Percentiles rank a stretch among this genome's conserved stretches.
Evolutionary conservation across 2,797 vertebrate species (phyloP).

Genomic region (Podargus strigoides): DNA sequence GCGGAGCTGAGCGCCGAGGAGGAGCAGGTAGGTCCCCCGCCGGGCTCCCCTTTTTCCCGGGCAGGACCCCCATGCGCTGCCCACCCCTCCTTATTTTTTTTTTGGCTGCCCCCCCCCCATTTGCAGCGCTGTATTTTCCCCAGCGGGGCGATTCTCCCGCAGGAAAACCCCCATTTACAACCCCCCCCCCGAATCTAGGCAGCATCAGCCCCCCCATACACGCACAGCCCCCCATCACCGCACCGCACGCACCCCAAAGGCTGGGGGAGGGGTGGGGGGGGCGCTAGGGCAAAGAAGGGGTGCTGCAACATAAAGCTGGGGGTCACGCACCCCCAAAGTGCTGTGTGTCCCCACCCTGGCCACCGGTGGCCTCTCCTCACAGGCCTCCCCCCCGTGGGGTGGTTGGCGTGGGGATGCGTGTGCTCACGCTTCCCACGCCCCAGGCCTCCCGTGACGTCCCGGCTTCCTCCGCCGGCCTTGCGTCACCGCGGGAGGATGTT

Average conservation of each 20-base stretch:
- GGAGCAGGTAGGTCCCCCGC: conserved; percentile 83
- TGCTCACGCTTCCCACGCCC: conserved; percentile 57
- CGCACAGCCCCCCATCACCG: background rate
- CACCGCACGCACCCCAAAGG: background rate
- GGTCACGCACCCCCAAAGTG: background rate
- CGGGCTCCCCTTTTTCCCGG: background rate
- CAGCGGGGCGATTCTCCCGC: background rate
- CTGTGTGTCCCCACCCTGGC: too few species aligned
- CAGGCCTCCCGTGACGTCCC: conserved; percentile 27
- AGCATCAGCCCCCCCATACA: too few species aligned
- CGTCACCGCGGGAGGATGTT: conserved; percentile 50
- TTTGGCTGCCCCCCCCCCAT: background rate
- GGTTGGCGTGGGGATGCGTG: background rate
- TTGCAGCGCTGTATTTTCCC: background rate
- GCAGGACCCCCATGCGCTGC: background rate
- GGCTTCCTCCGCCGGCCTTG: conserved; percentile 30
- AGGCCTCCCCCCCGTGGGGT: background rate
- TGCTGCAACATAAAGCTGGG: too few species aligned
- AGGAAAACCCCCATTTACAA: background rate
- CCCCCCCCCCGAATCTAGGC: background rate
- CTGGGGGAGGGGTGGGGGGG: background rate
- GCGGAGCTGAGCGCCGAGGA: conserved; percentile 88
- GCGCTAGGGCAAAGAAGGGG: background rate
- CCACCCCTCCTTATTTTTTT: too few species aligned
- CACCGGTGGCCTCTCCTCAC: background rate